Conservation (phyloP, 30 jellyfish, hydroid and myxozoan genomes). For the Clytia hemisphaerica region DNA sequence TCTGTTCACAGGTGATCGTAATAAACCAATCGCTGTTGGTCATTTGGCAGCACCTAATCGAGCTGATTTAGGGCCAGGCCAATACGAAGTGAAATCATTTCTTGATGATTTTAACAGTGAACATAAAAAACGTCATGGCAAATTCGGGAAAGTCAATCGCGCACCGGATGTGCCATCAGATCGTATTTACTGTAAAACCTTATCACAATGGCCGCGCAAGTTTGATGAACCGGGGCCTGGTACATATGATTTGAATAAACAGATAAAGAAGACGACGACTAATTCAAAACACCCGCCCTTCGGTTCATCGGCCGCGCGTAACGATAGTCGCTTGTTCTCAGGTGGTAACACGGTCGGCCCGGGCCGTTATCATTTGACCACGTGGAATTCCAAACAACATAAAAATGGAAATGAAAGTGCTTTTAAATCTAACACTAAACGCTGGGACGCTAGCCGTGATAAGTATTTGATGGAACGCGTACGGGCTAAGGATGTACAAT, state of each 20-base stretch:
- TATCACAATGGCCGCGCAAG: slow-evolving; percentile 97
- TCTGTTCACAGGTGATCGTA: slow-evolving; percentile 92
- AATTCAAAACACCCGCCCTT: slow-evolving; percentile 81
- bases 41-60: slow-evolving; percentile 84
- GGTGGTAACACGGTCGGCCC: slow-evolving; percentile 98
- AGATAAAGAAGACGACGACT: slow-evolving; percentile 39
- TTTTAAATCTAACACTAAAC: slow-evolving; percentile 71
- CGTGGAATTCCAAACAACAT: slow-evolving; percentile 35
- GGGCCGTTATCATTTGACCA: slow-evolving; percentile 75
- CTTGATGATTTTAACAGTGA: slow-evolving; percentile 72
- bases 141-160: slow-evolving; percentile 80
- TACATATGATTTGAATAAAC: slow-evolving; percentile 49
- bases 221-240: slow-evolving; percentile 98
- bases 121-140: slow-evolving; percentile 82
- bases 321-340: slow-evolving; percentile 55
- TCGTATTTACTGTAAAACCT: slow-evolving; percentile 66
- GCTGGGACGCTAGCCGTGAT: slow-evolving; percentile 92
- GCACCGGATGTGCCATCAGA: slow-evolving; percentile 74
- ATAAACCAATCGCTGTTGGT: slow-evolving; percentile 78
- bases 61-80: slow-evolving; percentile 84
- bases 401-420: slow-evolving; percentile 65
- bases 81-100: slow-evolving; percentile 70
- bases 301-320: slow-evolving; percentile 80
- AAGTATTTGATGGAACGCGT: slow-evolving; percentile 82
- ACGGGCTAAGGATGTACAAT: slow-evolving; percentile 93